These are phyloP conservation scores for Lepisosteus oculatus DNA, from an alignment of 2,113 vertebrate genomes.

Conservation along the genomic window DNA sequence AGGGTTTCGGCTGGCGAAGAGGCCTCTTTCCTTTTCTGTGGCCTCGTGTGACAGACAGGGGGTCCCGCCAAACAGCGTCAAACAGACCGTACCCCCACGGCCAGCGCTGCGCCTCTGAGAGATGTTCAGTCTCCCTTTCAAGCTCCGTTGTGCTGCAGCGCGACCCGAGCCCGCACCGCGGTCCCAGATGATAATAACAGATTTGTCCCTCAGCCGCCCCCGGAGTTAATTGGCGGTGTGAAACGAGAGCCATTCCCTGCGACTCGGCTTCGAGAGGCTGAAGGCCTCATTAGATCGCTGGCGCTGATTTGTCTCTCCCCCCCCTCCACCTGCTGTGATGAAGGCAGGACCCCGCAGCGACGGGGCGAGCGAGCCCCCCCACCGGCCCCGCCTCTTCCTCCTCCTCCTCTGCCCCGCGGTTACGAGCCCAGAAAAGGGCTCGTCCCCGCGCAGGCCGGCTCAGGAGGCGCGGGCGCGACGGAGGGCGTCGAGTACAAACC, in stretches of 20 bases:
- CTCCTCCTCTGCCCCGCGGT: slow-evolving; percentile 33
- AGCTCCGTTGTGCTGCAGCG: slow-evolving; percentile 44
- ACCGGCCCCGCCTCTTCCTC: neutral
- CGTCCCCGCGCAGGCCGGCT: slow-evolving; percentile 17
- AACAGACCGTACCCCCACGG: slow-evolving; percentile 52
- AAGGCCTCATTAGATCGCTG: slow-evolving; percentile 69
- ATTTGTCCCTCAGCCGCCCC: slow-evolving; percentile 68
- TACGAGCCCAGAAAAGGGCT: slow-evolving; percentile 37
- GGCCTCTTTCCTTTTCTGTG: slow-evolving; percentile 33
- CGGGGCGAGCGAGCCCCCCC: slow-evolving; percentile 6
- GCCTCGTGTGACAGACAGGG: slow-evolving; percentile 35
- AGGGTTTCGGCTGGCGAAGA: too few species aligned
- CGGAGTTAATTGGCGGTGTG: slow-evolving; percentile 65
- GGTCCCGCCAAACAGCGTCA: slow-evolving; percentile 54
- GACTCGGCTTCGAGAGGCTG: slow-evolving; percentile 47
- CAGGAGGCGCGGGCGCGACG: neutral
- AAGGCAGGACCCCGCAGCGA: slow-evolving; percentile 24
- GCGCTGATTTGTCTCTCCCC: slow-evolving; percentile 44
- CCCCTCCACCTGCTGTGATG: slow-evolving; percentile 62
- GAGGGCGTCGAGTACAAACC: neutral
- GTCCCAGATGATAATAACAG: slow-evolving; percentile 65
- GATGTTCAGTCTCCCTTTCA: slow-evolving; percentile 54
- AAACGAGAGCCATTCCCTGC: slow-evolving; percentile 43
- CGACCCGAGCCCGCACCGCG: slow-evolving; percentile 49
- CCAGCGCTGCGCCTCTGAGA: slow-evolving; percentile 54